phyloP scores from a whole-genome alignment of 2,888 invertebrate genomes.

The Tenthredo livida region DNA sequence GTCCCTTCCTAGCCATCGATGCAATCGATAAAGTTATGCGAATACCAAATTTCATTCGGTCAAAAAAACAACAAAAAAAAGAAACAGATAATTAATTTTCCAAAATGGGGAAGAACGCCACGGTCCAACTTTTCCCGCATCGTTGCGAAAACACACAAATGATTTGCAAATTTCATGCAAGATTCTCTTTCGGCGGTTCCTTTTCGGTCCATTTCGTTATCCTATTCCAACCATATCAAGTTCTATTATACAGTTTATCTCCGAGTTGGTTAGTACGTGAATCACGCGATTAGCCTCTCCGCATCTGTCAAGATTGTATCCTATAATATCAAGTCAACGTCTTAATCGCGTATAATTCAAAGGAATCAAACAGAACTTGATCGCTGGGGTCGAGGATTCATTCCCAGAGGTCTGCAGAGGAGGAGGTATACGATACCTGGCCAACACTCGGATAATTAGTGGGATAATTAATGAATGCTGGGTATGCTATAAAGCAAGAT shows the following conservation, averaged over 20 bases:
- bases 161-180: background rate
- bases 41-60: slow-evolving; percentile 26
- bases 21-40: slow-evolving; percentile 33
- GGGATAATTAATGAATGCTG: slow-evolving; percentile 67
- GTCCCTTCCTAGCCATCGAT: background rate
- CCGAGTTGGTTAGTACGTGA: background rate
- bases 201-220: background rate
- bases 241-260: background rate
- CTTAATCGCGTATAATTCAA: slow-evolving; percentile 25
- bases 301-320: slow-evolving; percentile 30
- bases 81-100: background rate
- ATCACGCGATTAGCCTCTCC: background rate
- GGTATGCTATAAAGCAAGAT: slow-evolving; percentile 63
- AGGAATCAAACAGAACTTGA: slow-evolving; percentile 11
- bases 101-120: background rate
- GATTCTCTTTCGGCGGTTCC: background rate
- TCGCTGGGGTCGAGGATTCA: slow-evolving; percentile 22
- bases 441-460: slow-evolving; percentile 65
- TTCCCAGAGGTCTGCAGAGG: background rate
- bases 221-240: background rate
- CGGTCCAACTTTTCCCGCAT: background rate
- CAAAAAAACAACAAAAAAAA: background rate
- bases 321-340: background rate
- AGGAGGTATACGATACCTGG: slow-evolving; percentile 54
- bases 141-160: background rate